These are phyloP conservation scores for Cerceris rybyensis DNA, from an alignment of 2,888 invertebrate species.

Conservation along the genomic window DNA sequence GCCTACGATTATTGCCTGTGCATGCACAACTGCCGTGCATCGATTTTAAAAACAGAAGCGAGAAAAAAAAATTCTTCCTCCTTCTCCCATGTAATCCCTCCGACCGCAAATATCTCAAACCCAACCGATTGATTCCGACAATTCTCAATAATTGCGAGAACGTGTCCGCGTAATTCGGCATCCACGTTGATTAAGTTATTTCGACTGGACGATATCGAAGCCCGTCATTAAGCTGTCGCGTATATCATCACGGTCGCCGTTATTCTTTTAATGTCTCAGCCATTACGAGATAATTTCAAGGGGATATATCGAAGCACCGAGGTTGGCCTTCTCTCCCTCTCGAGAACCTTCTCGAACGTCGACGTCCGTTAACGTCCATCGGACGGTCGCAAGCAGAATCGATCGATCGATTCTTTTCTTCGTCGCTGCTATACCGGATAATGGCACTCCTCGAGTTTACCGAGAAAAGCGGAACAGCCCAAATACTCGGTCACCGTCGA, in stretches of 20 bases:
- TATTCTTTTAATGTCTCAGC: constrained; percentile 49
- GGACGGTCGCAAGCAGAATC: constrained; percentile 39
- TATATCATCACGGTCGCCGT: constrained; percentile 10
- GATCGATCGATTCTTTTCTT: constrained; percentile 53
- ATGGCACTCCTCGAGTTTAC: constrained; percentile 50
- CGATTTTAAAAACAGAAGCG: too few species aligned
- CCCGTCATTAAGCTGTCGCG: constrained; percentile 44
- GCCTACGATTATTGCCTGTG: too few species aligned
- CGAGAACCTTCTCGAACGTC: background rate
- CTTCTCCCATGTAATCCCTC: too few species aligned
- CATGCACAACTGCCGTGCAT: too few species aligned
- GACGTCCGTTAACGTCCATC: background rate
- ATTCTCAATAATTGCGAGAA: too few species aligned
- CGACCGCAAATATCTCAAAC: too few species aligned
- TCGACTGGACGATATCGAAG: constrained; percentile 21
- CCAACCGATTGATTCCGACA: too few species aligned
- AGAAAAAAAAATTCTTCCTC: too few species aligned
- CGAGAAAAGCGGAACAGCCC: constrained; percentile 63
- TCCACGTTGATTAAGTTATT: background rate
- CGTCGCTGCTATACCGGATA: constrained; percentile 55
- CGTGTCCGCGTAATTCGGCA: too few species aligned
- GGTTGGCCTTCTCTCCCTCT: constrained; percentile 30
- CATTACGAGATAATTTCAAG: constrained; percentile 57
- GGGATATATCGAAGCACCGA: constrained; percentile 50
- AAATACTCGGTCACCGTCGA: constrained; percentile 52